phyloP scores from a whole-genome alignment of 2,888 invertebrate species.

The Omphaloscelis lunosa region DNA sequence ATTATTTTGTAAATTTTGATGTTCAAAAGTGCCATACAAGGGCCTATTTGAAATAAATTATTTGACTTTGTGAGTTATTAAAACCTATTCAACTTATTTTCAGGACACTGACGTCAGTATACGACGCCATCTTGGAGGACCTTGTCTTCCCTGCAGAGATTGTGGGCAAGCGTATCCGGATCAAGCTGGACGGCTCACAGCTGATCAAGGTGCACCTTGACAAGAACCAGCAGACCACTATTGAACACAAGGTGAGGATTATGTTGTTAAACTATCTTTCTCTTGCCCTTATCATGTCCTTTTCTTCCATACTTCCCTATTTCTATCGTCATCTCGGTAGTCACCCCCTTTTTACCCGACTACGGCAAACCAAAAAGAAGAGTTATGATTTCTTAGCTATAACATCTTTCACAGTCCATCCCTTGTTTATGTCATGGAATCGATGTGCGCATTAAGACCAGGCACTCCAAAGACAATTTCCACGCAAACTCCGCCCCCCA shows the following conservation, averaged over 20 bases:
- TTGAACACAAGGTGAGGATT: conserved; percentile 97
- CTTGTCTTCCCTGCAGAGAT: conserved; percentile 99
- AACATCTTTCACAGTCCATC: too few relatives aligned
- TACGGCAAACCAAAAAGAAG: too few relatives aligned
- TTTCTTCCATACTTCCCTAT: neutral
- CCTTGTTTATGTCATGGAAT: too few relatives aligned
- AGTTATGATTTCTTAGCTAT: too few relatives aligned
- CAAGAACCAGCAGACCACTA: conserved; percentile 99
- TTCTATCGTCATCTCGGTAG: neutral
- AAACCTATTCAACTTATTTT: conserved; percentile 46
- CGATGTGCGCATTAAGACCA: too few relatives aligned
- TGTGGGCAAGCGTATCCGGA: conserved; percentile 99
- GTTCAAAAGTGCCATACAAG: too few relatives aligned
- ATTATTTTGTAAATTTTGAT: too few relatives aligned
- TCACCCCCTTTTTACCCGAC: neutral
- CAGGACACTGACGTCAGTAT: conserved; percentile 98
- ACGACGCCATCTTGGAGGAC: conserved; percentile 99
- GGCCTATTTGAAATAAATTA: too few relatives aligned
- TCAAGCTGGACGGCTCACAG: conserved; percentile 98
- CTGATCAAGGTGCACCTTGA: conserved; percentile 99
- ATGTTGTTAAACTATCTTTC: neutral
- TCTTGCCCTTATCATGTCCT: neutral
- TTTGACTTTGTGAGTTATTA: too few relatives aligned
- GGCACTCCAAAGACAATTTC: too few relatives aligned
- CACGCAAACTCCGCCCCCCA: too few relatives aligned